phyloP scores from a whole-genome alignment of 2,113 vertebrate species.

The Scomber scombrus region DNA sequence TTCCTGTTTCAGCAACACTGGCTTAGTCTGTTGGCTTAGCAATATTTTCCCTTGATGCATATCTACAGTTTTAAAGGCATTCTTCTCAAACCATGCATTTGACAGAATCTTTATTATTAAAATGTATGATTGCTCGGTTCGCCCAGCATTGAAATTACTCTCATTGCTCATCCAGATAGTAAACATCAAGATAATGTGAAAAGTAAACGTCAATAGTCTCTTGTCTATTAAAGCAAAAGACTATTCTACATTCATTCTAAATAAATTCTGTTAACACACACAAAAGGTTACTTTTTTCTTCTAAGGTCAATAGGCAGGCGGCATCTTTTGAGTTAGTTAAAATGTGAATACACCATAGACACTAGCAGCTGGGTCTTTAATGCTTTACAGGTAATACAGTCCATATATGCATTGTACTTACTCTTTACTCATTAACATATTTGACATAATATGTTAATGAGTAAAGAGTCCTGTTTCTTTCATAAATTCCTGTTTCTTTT shows the following conservation, averaged over 20 bases:
- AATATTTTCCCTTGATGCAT: constrained; percentile 77
- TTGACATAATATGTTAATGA: too few species aligned
- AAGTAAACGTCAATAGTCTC: constrained; percentile 60
- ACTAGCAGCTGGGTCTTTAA: not conserved
- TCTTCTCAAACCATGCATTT: constrained; percentile 79
- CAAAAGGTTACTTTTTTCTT: constrained; percentile 24
- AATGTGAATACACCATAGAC: constrained; percentile 5
- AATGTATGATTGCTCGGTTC: constrained; percentile 76
- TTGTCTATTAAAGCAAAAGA: constrained; percentile 56
- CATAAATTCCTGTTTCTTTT: not conserved
- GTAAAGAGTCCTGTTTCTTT: too few species aligned
- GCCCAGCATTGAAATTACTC: constrained; percentile 71
- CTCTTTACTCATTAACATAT: not conserved
- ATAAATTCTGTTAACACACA: constrained; percentile 33
- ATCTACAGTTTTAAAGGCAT: constrained; percentile 76
- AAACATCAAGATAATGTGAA: constrained; percentile 67
- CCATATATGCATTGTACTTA: not conserved
- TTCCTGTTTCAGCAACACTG: constrained; percentile 72
- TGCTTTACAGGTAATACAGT: not conserved
- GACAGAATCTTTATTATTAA: constrained; percentile 79
- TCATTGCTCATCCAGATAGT: constrained; percentile 75
- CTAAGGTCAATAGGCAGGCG: constrained; percentile 29
- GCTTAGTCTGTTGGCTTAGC: constrained; percentile 64
- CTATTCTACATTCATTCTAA: constrained; percentile 43
- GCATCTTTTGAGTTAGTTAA: constrained; percentile 9